phyloP scores from a whole-genome alignment of 2,797 vertebrate genomes.

The Hafferia zeledoni region DNA sequence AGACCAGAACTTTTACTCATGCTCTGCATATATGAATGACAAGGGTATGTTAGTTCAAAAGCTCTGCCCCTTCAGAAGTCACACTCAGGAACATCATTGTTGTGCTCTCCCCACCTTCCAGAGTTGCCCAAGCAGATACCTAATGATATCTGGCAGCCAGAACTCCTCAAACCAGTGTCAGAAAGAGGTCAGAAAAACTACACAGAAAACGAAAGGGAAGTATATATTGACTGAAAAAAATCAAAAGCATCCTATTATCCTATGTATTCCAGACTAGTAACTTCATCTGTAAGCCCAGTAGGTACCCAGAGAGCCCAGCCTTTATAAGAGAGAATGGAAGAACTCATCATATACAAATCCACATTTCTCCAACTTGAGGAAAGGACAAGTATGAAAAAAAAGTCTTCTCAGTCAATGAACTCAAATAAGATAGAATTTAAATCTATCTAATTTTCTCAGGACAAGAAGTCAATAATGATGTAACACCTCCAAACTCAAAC shows the following conservation, averaged over 20 bases:
- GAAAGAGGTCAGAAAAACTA: background rate
- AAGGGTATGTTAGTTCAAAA: background rate
- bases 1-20: background rate
- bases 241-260: background rate
- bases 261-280: background rate
- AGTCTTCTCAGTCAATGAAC: background rate
- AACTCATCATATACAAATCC: background rate
- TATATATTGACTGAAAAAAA: background rate
- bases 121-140: background rate
- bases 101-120: background rate
- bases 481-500: constrained; percentile 21
- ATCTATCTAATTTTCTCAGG: constrained; percentile 17
- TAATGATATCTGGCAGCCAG: background rate
- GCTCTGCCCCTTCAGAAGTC: background rate
- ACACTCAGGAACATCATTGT: background rate
- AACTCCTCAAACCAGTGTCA: background rate
- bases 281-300: background rate
- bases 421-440: background rate
- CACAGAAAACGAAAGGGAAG: background rate
- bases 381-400: constrained; percentile 6
- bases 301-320: background rate
- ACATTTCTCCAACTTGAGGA: background rate
- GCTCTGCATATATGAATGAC: background rate
- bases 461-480: constrained; percentile 46
- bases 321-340: background rate